Percentiles rank a stretch among this genome's conserved stretches.
Conservation (phyloP, 2,888 invertebrate genomes). For the Nomada lathburiana region DNA sequence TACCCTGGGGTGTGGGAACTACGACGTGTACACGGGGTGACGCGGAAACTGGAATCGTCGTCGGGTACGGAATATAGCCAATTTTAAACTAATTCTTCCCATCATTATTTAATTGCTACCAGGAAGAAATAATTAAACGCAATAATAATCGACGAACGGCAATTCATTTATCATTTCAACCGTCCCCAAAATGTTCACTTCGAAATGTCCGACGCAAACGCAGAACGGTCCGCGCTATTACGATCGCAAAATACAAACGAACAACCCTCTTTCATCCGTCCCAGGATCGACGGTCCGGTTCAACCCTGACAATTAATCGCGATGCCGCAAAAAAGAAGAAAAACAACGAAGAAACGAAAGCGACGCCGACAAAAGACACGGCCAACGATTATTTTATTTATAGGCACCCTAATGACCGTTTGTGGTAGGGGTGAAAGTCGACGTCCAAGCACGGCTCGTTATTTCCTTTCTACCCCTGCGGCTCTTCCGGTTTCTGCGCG, state of each 20-base stretch:
- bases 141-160: no score
- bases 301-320: neutral
- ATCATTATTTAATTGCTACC: no score
- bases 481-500: slow-evolving; percentile 51
- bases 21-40: neutral
- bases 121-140: no score
- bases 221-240: no score
- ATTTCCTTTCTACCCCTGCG: slow-evolving; percentile 57
- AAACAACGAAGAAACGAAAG: neutral
- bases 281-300: slow-evolving; percentile 18
- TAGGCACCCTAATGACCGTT: slow-evolving; percentile 79
- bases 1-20: neutral
- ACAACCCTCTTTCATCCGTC: no score
- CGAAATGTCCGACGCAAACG: no score
- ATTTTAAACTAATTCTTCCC: no score
- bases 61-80: no score
- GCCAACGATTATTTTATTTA: slow-evolving; percentile 79
- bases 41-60: neutral
- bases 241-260: no score
- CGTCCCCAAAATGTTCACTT: no score
- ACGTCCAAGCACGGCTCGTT: slow-evolving; percentile 69
- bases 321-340: neutral
- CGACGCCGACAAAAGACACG: slow-evolving; percentile 70
- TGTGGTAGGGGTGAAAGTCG: slow-evolving; percentile 67
- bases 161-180: no score